phyloP scores from a whole-genome alignment of 1,140 invertebrate species.

The Trachelipus rathkii region DNA sequence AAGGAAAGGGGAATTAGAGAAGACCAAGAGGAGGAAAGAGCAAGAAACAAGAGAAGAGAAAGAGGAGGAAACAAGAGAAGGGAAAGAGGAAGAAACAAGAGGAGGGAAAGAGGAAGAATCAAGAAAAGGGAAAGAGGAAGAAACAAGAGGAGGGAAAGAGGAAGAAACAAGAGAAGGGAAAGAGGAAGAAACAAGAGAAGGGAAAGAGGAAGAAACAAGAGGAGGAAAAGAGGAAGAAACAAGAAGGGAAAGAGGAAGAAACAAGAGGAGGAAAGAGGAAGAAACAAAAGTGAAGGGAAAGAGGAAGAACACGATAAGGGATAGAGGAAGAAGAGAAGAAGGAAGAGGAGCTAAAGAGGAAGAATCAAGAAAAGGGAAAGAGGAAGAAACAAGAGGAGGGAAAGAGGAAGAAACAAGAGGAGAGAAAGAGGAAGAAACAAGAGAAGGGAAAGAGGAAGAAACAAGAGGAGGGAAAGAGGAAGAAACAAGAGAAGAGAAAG shows the following conservation, averaged over 20 bases:
- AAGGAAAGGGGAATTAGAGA: too few relatives aligned
- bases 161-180: slow-evolving; percentile 6
- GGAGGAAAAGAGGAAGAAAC: background rate
- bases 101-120: too few relatives aligned
- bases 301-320: background rate
- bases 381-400: background rate
- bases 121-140: too few relatives aligned
- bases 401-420: background rate
- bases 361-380: too few relatives aligned
- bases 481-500: background rate
- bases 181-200: background rate
- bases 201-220: slow-evolving; percentile 1
- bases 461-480: background rate
- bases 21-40: too few relatives aligned
- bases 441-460: background rate
- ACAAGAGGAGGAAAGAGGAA: background rate
- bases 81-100: slow-evolving; percentile 7
- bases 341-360: background rate
- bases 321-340: background rate
- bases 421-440: background rate
- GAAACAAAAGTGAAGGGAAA: slow-evolving; percentile 10
- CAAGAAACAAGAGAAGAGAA: too few relatives aligned
- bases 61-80: too few relatives aligned
- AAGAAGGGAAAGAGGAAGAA: background rate
- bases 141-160: background rate